Base-by-base conservation (phyloP, 2,888 invertebrate genomes). In the Notodonta dromedarius region DNA sequence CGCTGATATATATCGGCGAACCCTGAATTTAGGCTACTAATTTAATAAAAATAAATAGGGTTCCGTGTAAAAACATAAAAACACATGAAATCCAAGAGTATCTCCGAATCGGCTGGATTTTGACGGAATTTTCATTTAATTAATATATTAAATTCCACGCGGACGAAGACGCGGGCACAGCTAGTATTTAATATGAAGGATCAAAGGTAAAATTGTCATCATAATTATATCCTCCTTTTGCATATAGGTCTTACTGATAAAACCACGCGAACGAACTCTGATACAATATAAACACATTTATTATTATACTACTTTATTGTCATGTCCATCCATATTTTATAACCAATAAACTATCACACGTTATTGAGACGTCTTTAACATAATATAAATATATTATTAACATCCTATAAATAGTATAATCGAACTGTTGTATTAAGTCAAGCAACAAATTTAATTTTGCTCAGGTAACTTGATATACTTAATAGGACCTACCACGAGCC, bases 391-490 rank as follows among this genome's bases (percentile, higher is more conserved):
- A 11, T 50, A 11, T n/a, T 7, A 44, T 6, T 44, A 9, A 52
- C 16, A 13, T 12, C 0, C 40, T n/a, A 14, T 48, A 13, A 48
- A 4, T 6, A n/a, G n/a, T n/a, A n/a, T n/a, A 24, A 24, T 24
- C 24, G 12, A 13, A 48, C 48, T 48, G n/a, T 14, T 13, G 1
- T 3, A 14, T 48, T 4, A 14, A n/a, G 48, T 50, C 13, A 65
- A 71, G 67, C 60, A 54, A 66, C 61, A 65, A 69, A 65, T 71
- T 73, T 73, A 77, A 76, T 75, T 79, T 69, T 62, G 66, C 68
- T 62, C 65, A 68, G 64, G 79, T 78, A 82, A 82, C 75, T 71
- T 80, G 79, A 81, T 83, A 80, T 77, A 76, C 69, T 55, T 67
- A 71, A 68, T 67, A 72, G 70, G 60, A n/a, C 58, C 50, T 60